Base-by-base conservation (phyloP, 2,888 invertebrate genomes). In the Arrhopalites spinosus region DNA sequence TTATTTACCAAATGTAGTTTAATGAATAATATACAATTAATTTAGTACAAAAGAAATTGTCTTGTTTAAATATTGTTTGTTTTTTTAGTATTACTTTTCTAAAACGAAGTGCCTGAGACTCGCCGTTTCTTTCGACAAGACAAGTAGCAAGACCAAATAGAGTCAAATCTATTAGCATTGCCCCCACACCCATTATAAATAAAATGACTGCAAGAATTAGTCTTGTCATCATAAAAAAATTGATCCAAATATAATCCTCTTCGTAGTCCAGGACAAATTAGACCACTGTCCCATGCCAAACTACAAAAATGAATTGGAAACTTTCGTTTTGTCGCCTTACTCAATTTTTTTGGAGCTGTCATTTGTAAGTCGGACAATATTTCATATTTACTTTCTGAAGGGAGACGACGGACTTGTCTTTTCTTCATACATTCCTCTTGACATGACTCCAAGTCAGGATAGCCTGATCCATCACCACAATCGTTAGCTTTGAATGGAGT, bases 141-240 rank as follows among this genome's bases (percentile, higher is more conserved):
- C 45, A 76, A 63, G 77, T 79, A 45, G 77, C 69, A 69, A 29
- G 50, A 78, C 81, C 78, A 79, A 2, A 79, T 56, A 7, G 75
- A 30, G 0, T 72, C 59, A 64, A 81, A 81, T 15, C 79, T 29
- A 64, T 81, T 81, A 0, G 79, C 78, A 64, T 81, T 81, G 13
- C 81, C 78, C 17, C 78, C 81, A 47, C 81, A 81, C n/a, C 81
- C 81, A 59, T 78, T 79, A 73, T 79, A 81, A 0, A 78, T 43
- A 29, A 79, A 81, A 43, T 74, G 76, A 17, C 36, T n/a, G 66
- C 81, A 81, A 23, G 77, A 73, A 61, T 79, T 78, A 13, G 20
- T 75, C 2, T 73, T 74, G 2, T 70, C 23, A 36, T 79, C 78
- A 47, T 78, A 81, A 61, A 73, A 78, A 53, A 71, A 81, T 50